phyloP scores from a whole-genome alignment of 2,888 invertebrate genomes.

The Caenorhabditis sp. region DNA sequence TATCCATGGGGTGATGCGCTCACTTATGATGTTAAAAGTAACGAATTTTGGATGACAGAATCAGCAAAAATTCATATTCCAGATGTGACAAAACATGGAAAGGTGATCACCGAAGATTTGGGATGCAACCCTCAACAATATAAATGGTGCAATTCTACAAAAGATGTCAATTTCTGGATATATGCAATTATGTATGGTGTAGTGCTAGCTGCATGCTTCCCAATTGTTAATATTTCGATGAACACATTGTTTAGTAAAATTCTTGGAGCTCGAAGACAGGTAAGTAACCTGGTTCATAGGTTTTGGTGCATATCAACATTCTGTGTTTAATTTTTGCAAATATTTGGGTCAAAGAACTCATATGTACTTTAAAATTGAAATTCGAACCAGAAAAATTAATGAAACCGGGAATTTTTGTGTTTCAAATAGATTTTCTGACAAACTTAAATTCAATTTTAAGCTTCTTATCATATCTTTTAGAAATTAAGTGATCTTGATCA shows the following conservation, averaged over 20 bases:
- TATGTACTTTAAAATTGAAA: too few relatives aligned
- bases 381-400: too few relatives aligned
- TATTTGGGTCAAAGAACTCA: too few relatives aligned
- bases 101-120: conserved; percentile 31
- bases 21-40: conserved; percentile 13
- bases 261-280: conserved; percentile 47
- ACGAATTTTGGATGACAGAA: too few relatives aligned
- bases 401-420: too few relatives aligned
- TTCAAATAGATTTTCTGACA: too few relatives aligned
- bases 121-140: conserved; percentile 43
- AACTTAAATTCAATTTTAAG: too few relatives aligned
- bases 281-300: conserved; percentile 1
- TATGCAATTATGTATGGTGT: conserved; percentile 47
- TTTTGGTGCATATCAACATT: too few relatives aligned
- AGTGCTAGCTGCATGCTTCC: conserved; percentile 49
- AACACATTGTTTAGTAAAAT: conserved; percentile 54
- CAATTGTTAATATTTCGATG: conserved; percentile 53
- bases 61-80: too few relatives aligned
- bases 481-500: too few relatives aligned
- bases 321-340: too few relatives aligned
- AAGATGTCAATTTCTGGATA: conserved; percentile 51
- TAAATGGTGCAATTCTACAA: conserved; percentile 40
- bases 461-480: too few relatives aligned
- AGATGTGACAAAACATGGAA: conserved; percentile 29
- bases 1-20: conserved; percentile 41